Evolutionary conservation across 2,113 vertebrate genomes (phyloP).

Genomic region (Calcarius ornatus): DNA sequence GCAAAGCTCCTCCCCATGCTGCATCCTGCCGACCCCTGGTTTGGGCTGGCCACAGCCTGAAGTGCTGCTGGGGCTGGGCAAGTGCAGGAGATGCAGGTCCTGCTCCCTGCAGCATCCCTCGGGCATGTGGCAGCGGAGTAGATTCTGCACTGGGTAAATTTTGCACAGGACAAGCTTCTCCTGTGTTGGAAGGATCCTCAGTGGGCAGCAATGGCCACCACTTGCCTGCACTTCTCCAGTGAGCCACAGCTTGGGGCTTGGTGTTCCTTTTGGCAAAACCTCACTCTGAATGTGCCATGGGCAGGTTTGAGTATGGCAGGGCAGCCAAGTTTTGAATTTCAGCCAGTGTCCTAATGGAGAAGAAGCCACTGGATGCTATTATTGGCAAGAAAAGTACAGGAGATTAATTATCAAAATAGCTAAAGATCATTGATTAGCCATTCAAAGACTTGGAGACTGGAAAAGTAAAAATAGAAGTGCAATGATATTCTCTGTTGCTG

Average conservation of each 20-base stretch:
- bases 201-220: neutral
- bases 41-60: neutral
- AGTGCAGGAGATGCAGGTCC: neutral
- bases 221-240: accelerated
- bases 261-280: neutral
- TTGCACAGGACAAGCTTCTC: neutral
- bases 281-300: accelerated
- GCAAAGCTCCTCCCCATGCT: neutral
- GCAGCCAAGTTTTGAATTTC: neutral
- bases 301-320: neutral
- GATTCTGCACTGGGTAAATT: neutral
- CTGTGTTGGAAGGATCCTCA: neutral
- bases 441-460: neutral
- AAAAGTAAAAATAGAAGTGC: neutral
- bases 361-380: neutral
- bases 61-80: neutral
- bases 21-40: accelerated
- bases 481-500: neutral
- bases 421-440: neutral
- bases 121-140: accelerated
- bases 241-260: neutral
- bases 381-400: neutral
- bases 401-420: neutral
- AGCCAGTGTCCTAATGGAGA: neutral
- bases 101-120: neutral